Conservation (phyloP, 2,888 invertebrate species). For the Cylloceria caligata region DNA sequence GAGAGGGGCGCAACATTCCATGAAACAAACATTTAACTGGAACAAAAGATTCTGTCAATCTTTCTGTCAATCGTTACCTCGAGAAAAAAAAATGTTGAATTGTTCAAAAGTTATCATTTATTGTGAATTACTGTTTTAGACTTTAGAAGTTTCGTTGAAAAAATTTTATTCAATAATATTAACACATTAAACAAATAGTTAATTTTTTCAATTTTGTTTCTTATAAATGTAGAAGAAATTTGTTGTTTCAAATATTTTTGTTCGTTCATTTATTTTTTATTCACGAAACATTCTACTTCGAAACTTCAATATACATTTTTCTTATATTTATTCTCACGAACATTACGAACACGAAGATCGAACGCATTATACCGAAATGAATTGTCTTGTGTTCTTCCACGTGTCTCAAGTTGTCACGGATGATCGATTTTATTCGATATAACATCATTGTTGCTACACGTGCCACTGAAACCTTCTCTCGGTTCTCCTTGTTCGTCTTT, state of each 20-base stretch:
- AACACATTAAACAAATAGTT: no score
- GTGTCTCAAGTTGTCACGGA: slow-evolving; percentile 50
- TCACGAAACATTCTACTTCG: background rate
- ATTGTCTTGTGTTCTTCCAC: slow-evolving; percentile 37
- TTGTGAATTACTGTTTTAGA: no score
- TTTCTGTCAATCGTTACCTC: background rate
- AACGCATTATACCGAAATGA: slow-evolving; percentile 44
- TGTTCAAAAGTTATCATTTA: no score
- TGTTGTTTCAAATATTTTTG: background rate
- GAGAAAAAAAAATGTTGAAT: no score
- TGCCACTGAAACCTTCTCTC: background rate
- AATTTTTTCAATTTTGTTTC: no score
- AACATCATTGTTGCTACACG: slow-evolving; percentile 20
- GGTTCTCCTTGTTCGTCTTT: slow-evolving; percentile 3
- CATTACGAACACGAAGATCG: slow-evolving; percentile 5
- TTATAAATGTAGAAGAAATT: no score
- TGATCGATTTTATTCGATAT: slow-evolving; percentile 51
- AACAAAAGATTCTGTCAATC: background rate
- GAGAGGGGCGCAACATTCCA: background rate
- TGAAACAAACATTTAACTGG: background rate
- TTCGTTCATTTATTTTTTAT: background rate
- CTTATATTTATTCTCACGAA: slow-evolving; percentile 1
- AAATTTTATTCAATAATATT: no score
- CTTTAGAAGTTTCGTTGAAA: no score
- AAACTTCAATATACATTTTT: background rate